phyloP scores from a whole-genome alignment of 2,113 vertebrate genomes.

The Oenanthe oenanthe region DNA sequence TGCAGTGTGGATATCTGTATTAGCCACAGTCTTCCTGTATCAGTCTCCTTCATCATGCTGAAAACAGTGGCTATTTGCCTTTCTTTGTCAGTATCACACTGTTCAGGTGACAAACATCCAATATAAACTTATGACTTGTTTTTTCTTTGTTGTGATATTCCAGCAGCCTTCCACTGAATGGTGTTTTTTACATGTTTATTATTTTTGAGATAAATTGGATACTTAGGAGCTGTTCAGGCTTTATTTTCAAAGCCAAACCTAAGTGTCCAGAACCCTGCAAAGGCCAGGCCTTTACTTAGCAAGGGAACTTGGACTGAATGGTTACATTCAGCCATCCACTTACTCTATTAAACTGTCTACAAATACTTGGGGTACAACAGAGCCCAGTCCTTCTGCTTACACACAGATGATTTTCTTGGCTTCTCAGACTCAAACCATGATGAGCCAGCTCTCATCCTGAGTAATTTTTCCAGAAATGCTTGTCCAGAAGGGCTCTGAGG shows the following conservation, averaged over 20 bases:
- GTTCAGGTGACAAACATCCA: not conserved
- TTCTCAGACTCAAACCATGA: not conserved
- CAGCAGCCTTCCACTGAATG: not conserved
- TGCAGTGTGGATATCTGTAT: not conserved
- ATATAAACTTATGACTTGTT: not conserved
- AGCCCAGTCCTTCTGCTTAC: slow-evolving; percentile 20
- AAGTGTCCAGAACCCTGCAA: not conserved
- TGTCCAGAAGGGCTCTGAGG: not conserved
- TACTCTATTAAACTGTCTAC: not conserved
- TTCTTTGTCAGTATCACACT: not conserved
- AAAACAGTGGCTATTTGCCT: not conserved
- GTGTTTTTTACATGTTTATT: not conserved
- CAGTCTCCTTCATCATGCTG: not conserved
- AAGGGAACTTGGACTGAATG: not conserved
- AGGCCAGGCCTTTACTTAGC: not conserved
- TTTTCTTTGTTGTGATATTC: not conserved
- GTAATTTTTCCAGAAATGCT: not conserved
- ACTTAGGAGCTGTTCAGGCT: not conserved
- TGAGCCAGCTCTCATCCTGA: slow-evolving; percentile 10
- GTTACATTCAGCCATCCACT: slow-evolving; percentile 1
- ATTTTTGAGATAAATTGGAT: not conserved
- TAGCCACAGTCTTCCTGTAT: not conserved
- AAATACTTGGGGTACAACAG: not conserved
- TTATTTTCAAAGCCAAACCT: slow-evolving; percentile 11
- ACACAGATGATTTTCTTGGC: slow-evolving; percentile 49